A percentile compares a stretch with the other conserved stretches of the same genome.
Conservation (phyloP, 2,888 invertebrate species). For the Cybosia mesomella region DNA sequence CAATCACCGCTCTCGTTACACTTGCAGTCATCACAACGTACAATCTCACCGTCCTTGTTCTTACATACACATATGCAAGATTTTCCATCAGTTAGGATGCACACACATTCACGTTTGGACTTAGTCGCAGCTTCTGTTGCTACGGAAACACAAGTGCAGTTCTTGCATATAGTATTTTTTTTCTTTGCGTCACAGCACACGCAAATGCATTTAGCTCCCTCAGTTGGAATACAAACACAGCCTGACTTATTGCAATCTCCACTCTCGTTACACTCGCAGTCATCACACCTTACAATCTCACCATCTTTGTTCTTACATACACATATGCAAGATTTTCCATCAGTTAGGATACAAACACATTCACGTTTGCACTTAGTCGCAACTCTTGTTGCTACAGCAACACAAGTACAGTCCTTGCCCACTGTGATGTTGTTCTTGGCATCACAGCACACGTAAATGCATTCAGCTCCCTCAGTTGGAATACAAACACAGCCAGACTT, state of each 20-base stretch:
- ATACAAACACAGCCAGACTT: conserved; percentile 19
- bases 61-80: too few relatives aligned
- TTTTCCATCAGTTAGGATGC: too few relatives aligned
- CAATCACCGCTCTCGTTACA: too few relatives aligned
- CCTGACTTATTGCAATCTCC: conserved; percentile 51
- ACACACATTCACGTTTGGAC: too few relatives aligned
- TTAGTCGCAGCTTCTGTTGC: too few relatives aligned
- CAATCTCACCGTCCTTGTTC: too few relatives aligned
- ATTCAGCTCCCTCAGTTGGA: conserved; percentile 1
- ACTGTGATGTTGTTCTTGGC: background rate
- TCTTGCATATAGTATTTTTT: conserved; percentile 24
- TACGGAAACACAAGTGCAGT: conserved; percentile 48
- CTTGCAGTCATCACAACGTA: too few relatives aligned
- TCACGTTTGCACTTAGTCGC: conserved; percentile 20
- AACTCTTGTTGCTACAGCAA: background rate
- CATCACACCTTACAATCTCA: conserved; percentile 41
- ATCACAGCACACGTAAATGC: conserved; percentile 16
- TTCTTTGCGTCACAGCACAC: conserved; percentile 32
- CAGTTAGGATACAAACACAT: conserved; percentile 47
- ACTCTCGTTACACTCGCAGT: conserved; percentile 52
- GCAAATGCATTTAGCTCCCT: conserved; percentile 28
- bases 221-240: conserved; percentile 58
- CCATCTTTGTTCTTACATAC: conserved; percentile 47
- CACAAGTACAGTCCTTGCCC: conserved; percentile 9
- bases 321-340: conserved; percentile 52